These are phyloP conservation scores for Gymnothorax javanicus DNA, from an alignment of 2,797 vertebrate species.

Conservation along the genomic window DNA sequence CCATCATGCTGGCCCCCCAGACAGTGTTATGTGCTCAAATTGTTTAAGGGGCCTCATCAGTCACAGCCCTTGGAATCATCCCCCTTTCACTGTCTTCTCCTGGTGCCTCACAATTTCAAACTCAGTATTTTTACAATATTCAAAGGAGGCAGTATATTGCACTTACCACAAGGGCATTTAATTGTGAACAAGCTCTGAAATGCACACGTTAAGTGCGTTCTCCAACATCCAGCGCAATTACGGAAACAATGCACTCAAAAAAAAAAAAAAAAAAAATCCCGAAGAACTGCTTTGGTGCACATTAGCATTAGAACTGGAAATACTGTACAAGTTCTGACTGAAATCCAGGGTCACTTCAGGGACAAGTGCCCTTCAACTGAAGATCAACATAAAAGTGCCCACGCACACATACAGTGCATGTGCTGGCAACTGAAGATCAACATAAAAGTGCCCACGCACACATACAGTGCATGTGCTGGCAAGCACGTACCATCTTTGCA, in stretches of 20 bases:
- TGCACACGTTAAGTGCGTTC: conserved; percentile 26
- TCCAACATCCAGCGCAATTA: conserved; percentile 6
- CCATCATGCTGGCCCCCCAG: too few relatives aligned
- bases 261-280: conserved; percentile 40
- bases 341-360: conserved; percentile 47
- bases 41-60: too few relatives aligned
- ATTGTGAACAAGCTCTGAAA: conserved; percentile 56
- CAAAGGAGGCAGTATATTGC: background rate
- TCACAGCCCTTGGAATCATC: too few relatives aligned
- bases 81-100: too few relatives aligned
- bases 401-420: conserved; percentile 13
- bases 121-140: too few relatives aligned
- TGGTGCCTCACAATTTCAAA: too few relatives aligned
- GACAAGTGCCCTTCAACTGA: conserved; percentile 48
- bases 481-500: conserved; percentile 38
- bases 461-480: conserved; percentile 36
- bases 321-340: conserved; percentile 67
- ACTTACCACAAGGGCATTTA: conserved; percentile 23
- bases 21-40: too few relatives aligned
- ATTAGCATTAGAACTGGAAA: conserved; percentile 48
- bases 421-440: conserved; percentile 43
- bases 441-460: conserved; percentile 40
- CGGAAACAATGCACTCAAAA: conserved; percentile 47
- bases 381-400: conserved; percentile 41
- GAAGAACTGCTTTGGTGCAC: conserved; percentile 51